These are phyloP conservation scores for Calvadosia cruxmelitensis DNA, from an alignment of 30 jellyfish, hydroid and myxozoan species.

Conservation along the genomic window DNA sequence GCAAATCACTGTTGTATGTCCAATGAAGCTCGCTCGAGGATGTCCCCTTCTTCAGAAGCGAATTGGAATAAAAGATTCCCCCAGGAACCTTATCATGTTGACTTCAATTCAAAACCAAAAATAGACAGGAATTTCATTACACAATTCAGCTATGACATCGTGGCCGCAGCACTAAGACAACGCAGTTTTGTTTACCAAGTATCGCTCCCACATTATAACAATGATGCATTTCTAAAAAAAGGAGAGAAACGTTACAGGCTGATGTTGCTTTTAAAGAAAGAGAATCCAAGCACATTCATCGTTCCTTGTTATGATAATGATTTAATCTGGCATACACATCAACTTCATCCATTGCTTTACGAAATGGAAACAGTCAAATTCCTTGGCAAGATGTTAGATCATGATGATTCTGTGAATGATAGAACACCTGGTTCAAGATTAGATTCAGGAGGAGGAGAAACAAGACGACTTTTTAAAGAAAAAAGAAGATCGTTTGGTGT, in stretches of 20 bases:
- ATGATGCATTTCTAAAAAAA: constrained; percentile 34
- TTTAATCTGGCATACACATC: constrained; percentile 83
- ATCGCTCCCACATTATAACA: constrained; percentile 63
- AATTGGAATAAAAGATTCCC: constrained; percentile 59
- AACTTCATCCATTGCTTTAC: constrained; percentile 42
- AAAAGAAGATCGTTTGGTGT: constrained; percentile 48
- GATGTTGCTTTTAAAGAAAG: constrained; percentile 46
- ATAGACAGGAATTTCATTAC: constrained; percentile 14
- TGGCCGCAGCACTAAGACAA: constrained; percentile 54
- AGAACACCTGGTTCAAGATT: constrained; percentile 59
- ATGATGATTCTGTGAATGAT: constrained; percentile 43
- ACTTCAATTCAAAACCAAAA: constrained; percentile 23
- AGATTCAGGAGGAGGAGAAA: constrained; percentile 25
- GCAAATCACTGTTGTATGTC: constrained; percentile 26
- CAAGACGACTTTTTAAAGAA: constrained; percentile 46
- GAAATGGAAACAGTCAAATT: constrained; percentile 35
- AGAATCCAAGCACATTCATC: constrained; percentile 36
- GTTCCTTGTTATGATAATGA: constrained; percentile 85
- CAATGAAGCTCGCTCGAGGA: constrained; percentile 10
- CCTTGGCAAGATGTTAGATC: constrained; percentile 49
- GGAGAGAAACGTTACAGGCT: constrained; percentile 60
- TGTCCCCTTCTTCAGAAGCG: constrained; percentile 10
- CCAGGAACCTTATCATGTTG: constrained; percentile 48
- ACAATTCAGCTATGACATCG: constrained; percentile 26
- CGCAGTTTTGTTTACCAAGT: constrained; percentile 56